These are phyloP conservation scores for Hololepta plana DNA, from an alignment of 2,888 invertebrate species.

Conservation along the genomic window DNA sequence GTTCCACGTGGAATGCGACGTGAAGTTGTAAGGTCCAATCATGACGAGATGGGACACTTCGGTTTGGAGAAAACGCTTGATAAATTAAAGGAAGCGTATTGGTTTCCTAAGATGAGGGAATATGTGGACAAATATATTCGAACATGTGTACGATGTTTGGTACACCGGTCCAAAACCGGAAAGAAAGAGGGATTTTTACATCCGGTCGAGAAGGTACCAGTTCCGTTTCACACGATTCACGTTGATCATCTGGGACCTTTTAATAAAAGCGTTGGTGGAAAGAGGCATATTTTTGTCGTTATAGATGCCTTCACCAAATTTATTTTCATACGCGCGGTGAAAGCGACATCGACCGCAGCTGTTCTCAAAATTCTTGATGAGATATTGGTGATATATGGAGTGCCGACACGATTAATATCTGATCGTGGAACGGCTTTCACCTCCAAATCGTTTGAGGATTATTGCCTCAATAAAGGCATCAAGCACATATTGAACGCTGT, in stretches of 20 bases:
- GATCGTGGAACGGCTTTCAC: too few species aligned
- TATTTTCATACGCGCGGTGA: not conserved
- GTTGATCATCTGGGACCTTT: conserved; percentile 25
- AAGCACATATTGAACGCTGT: too few species aligned
- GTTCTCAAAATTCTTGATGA: conserved; percentile 3
- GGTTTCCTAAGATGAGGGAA: conserved; percentile 21
- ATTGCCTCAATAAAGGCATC: too few species aligned
- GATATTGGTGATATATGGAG: conserved; percentile 1
- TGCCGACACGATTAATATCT: too few species aligned
- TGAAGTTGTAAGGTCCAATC: conserved; percentile 11
- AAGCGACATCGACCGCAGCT: not conserved
- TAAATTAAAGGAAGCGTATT: conserved; percentile 18
- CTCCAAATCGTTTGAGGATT: too few species aligned
- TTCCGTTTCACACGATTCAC: conserved; percentile 24
- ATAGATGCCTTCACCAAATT: conserved; percentile 23
- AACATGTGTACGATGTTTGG: conserved; percentile 22
- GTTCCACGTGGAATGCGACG: conserved; percentile 8
- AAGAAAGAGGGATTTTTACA: conserved; percentile 19
- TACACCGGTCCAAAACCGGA: conserved; percentile 15
- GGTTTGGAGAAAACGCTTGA: conserved; percentile 18
- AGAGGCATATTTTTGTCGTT: conserved; percentile 17
- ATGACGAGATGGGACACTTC: conserved; percentile 23
- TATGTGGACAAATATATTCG: conserved; percentile 22
- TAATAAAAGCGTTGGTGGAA: conserved; percentile 11
- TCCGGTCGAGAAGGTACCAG: conserved; percentile 21